Evolutionary conservation across 2,888 invertebrate species (phyloP), one percentile per base, ranked within the genome.

Genomic region (Ormia ochracea): DNA sequence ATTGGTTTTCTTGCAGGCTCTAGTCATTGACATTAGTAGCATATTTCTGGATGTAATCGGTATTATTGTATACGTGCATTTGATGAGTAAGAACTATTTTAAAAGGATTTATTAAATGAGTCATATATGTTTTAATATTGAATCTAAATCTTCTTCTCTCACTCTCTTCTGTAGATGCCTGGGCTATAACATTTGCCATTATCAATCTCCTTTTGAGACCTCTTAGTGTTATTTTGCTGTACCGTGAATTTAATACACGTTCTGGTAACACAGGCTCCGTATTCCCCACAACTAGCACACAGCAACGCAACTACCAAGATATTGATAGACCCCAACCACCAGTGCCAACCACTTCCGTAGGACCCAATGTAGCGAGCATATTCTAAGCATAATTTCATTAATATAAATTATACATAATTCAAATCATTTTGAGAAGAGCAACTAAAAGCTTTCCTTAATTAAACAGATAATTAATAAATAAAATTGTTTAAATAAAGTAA

Each of bases 241-340:
- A 89, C 75, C 87, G 88, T 6, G 90, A 90, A 81, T 87, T 90
- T 50, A 88, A 85, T 68, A 84, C 88, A 14, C 88, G 90, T 23
- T 89, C 90, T 36, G 90, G 90, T 10, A 85, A 84, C 36, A 82
- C 86, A 6, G 87, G 85, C 0, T 85, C 89, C 17, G 87, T 89
- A 1, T 88, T 89, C 68, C 89, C 90, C 9, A 87, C 87, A n/a
- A 54, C 70, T 10, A 87, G 85, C n/a, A 63, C 70, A 17, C 87
- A 88, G 76, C 90, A 89, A 82, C 84, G 90, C 45, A 89, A 86
- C 82, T 90, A 90, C 81, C 89, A 90, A 85, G 90, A 90, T 78
- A 90, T 90, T 41, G 90, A 90, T 82, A 85, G 89, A 54, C 88
- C 89, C 36, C 84, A 85, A 61, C 90, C 90, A 82, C 86, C 89